Conservation (phyloP, 2,797 vertebrate species). For the Poeciliopsis gracilis region DNA sequence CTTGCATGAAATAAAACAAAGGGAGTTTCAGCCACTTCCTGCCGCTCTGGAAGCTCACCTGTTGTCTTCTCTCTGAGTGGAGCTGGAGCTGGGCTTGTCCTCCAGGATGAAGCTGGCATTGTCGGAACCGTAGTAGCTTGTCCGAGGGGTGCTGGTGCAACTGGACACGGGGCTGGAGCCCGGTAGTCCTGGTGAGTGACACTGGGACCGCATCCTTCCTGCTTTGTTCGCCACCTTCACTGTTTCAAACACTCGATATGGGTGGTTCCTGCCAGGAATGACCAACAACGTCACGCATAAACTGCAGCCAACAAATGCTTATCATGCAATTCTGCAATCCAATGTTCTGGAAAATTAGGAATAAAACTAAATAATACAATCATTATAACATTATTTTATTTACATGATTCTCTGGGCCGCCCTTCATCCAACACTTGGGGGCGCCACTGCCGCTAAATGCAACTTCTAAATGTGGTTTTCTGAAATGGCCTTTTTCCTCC, state of each 20-base stretch:
- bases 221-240: constrained; percentile 84
- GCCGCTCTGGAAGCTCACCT: constrained; percentile 54
- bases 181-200: constrained; percentile 76
- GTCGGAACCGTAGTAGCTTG: constrained; percentile 77
- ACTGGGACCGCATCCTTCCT: constrained; percentile 77
- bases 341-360: neutral
- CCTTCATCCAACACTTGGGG: too few relatives aligned
- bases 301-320: neutral
- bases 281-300: neutral
- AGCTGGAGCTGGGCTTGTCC: constrained; percentile 61
- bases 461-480: neutral
- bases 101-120: constrained; percentile 74
- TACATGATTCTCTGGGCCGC: neutral
- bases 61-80: constrained; percentile 55
- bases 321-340: neutral
- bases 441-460: neutral
- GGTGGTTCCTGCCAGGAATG: constrained; percentile 75
- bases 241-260: constrained; percentile 85
- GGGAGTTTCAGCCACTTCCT: neutral
- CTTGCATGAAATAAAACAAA: neutral
- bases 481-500: neutral
- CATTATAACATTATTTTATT: neutral
- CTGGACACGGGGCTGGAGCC: constrained; percentile 82
- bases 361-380: neutral
- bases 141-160: constrained; percentile 78